A percentile compares a stretch with the other conserved stretches of the same genome.
Evolutionary conservation across 2,888 invertebrate genomes (phyloP).

Genomic region (Aleiodes leptofemur): DNA sequence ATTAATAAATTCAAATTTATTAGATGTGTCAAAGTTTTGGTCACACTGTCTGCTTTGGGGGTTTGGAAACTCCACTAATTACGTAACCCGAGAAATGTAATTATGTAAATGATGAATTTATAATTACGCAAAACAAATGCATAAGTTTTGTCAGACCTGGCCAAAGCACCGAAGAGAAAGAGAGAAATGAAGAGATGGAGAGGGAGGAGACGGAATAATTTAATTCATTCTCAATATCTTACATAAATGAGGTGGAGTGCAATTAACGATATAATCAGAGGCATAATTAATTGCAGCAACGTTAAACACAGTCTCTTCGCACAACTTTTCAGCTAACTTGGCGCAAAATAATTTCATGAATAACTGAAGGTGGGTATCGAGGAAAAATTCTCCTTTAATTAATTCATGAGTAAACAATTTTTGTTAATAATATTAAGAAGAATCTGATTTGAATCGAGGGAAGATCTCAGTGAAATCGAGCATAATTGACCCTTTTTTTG

Average conservation of each 20-base stretch:
- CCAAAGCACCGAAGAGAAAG: background rate
- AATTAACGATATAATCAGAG: slow-evolving; percentile 30
- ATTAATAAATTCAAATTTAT: slow-evolving; percentile 33
- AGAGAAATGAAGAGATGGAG: background rate
- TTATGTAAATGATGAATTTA: slow-evolving; percentile 32
- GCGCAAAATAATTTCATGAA: background rate
- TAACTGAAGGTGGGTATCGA: background rate
- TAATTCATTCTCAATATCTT: slow-evolving; percentile 29
- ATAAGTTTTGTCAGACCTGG: slow-evolving; percentile 1
- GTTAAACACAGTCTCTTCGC: too few species aligned
- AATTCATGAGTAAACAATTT: too few species aligned
- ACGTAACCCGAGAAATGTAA: slow-evolving; percentile 24
- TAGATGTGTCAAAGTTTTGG: slow-evolving; percentile 29
- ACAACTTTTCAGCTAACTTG: background rate
- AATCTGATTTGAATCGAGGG: too few species aligned
- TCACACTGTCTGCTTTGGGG: slow-evolving; percentile 3
- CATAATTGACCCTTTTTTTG: too few species aligned
- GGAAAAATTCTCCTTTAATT: too few species aligned
- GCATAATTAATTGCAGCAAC: slow-evolving; percentile 11
- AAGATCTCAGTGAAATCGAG: too few species aligned
- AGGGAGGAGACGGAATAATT: background rate
- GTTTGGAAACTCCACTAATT: slow-evolving; percentile 14
- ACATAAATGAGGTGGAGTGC: slow-evolving; percentile 30
- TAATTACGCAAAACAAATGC: slow-evolving; percentile 32
- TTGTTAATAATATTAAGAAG: too few species aligned